Conservation (phyloP, 2,888 invertebrate genomes). For the Gymnosoma rotundatum region DNA sequence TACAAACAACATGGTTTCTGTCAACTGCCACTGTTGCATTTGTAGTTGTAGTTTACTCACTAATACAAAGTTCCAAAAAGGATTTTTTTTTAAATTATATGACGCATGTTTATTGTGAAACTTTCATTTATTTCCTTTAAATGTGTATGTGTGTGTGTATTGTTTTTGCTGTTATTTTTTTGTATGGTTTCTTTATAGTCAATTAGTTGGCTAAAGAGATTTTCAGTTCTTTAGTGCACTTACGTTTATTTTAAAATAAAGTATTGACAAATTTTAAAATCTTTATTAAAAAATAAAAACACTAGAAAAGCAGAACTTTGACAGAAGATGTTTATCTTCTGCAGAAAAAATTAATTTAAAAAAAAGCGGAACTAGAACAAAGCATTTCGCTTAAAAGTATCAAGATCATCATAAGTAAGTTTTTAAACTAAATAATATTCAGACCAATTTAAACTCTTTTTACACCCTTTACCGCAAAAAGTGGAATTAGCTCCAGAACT, state of each 20-base stretch:
- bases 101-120: slow-evolving; percentile 62
- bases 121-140: slow-evolving; percentile 38
- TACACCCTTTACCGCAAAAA: too few species aligned
- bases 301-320: background rate
- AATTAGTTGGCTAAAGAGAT: slow-evolving; percentile 65
- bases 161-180: slow-evolving; percentile 5
- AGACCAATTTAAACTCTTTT: too few species aligned
- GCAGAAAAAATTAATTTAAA: too few species aligned
- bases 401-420: too few species aligned
- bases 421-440: too few species aligned
- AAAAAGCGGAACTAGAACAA: too few species aligned
- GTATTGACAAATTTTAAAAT: slow-evolving; percentile 26
- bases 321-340: background rate
- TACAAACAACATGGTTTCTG: slow-evolving; percentile 65
- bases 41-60: slow-evolving; percentile 30
- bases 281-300: background rate
- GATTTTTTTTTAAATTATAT: slow-evolving; percentile 54
- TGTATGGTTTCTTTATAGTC: slow-evolving; percentile 43
- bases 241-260: slow-evolving; percentile 14
- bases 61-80: slow-evolving; percentile 29
- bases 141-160: background rate
- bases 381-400: too few species aligned
- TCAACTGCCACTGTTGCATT: slow-evolving; percentile 30
- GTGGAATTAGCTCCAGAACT: too few species aligned
- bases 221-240: slow-evolving; percentile 46